Percentiles rank a stretch among this genome's conserved stretches.
phyloP scores from a whole-genome alignment of 2,797 vertebrate species.

The Parambassis ranga region DNA sequence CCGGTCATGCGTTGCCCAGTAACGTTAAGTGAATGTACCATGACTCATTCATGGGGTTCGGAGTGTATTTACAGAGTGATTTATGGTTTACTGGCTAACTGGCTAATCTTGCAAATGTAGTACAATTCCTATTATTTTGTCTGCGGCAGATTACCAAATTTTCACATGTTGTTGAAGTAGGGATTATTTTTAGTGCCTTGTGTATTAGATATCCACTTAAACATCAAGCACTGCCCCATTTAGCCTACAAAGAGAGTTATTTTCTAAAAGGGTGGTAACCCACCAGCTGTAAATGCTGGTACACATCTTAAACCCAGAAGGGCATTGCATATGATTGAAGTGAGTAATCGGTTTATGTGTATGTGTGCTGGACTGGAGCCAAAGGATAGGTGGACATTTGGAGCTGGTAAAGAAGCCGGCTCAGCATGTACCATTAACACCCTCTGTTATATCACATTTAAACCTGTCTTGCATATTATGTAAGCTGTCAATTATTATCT shows the following conservation, averaged over 20 bases:
- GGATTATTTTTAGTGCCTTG: background rate
- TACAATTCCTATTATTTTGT: background rate
- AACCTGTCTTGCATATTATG: background rate
- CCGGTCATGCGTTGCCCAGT: slow-evolving; percentile 58
- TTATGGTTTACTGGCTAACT: slow-evolving; percentile 37
- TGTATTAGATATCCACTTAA: background rate
- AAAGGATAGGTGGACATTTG: background rate
- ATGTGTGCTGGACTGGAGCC: slow-evolving; percentile 9
- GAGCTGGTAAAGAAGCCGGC: background rate
- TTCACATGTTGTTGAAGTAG: background rate
- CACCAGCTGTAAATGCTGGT: background rate
- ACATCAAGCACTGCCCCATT: background rate
- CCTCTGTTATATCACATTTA: background rate
- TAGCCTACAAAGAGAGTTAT: background rate
- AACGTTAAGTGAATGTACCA: slow-evolving; percentile 64
- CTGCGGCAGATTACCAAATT: background rate
- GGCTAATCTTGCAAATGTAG: slow-evolving; percentile 23
- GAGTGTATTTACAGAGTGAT: slow-evolving; percentile 53
- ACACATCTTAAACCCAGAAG: background rate
- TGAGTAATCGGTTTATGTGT: background rate
- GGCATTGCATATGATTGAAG: background rate
- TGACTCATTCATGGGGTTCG: slow-evolving; percentile 72
- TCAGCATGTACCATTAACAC: background rate
- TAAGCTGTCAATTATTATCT: background rate
- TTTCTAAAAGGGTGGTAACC: background rate